Conservation (phyloP, 2,888 invertebrate species). For the Phytoseiulus persimilis region DNA sequence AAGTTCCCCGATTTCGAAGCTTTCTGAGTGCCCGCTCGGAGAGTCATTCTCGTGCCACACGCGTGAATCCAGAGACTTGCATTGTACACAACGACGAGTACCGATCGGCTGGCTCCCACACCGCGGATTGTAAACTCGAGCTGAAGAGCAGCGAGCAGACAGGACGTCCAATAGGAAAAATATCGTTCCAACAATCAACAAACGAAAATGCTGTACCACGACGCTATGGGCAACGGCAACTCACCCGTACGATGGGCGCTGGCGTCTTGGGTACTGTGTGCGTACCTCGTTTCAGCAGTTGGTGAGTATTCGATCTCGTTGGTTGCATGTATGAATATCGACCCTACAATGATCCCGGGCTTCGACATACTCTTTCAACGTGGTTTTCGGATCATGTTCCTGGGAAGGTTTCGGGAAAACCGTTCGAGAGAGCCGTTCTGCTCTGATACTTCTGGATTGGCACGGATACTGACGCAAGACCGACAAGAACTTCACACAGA, state of each 20-base stretch:
- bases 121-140: background rate
- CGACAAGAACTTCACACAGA: too few species aligned
- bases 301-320: background rate
- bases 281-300: constrained; percentile 6
- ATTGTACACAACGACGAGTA: too few species aligned
- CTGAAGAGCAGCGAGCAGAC: background rate
- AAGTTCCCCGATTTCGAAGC: background rate
- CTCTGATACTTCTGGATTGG: too few species aligned
- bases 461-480: too few species aligned
- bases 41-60: background rate
- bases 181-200: background rate
- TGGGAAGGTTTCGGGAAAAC: too few species aligned
- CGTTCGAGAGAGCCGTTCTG: too few species aligned
- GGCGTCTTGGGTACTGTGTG: constrained; percentile 16
- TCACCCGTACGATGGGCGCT: constrained; percentile 14
- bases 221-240: background rate
- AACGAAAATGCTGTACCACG: background rate
- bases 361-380: too few species aligned
- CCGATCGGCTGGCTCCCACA: too few species aligned
- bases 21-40: background rate
- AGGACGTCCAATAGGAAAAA: too few species aligned
- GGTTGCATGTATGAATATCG: too few species aligned
- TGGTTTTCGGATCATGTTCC: too few species aligned
- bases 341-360: too few species aligned
- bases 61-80: background rate